Conservation (phyloP, 1,140 invertebrate genomes). For the Pentalonia nigronervosa region DNA sequence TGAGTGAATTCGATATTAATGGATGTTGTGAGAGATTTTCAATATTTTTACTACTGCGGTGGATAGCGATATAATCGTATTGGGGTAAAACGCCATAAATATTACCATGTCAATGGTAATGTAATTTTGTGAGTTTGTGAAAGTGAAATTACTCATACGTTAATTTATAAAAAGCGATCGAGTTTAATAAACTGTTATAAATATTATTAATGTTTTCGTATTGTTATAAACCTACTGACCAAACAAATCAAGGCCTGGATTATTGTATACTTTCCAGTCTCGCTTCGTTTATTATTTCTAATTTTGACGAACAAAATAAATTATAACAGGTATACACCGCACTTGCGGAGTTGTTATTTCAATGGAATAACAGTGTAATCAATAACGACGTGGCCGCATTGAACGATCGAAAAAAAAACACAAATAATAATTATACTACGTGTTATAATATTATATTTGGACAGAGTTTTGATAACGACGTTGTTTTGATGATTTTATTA, state of each 20-base stretch:
- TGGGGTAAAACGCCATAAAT: constrained; percentile 42
- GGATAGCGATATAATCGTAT: not conserved
- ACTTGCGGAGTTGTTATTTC: not conserved
- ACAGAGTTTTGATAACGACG: not conserved
- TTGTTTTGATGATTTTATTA: not conserved
- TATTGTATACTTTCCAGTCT: not conserved
- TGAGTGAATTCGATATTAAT: constrained; percentile 34
- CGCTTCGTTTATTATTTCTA: constrained; percentile 9
- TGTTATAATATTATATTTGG: not conserved
- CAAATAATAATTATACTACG: not conserved
- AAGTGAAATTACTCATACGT: not conserved
- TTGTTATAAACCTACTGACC: not conserved
- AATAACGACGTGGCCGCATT: not conserved
- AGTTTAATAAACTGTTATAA: not conserved
- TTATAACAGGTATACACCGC: not conserved
- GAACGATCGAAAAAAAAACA: not conserved
- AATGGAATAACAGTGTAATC: not conserved
- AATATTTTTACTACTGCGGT: not conserved
- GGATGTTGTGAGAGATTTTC: not conserved
- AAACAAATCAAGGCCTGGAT: not conserved
- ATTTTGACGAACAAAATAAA: not conserved
- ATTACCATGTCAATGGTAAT: not conserved
- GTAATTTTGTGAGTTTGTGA: not conserved
- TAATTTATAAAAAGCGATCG: constrained; percentile 7
- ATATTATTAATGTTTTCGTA: not conserved